A percentile compares a stretch with the other conserved stretches of the same genome.
These are phyloP conservation scores for Orchestia grillus DNA, from an alignment of 1,140 invertebrate species.

Conservation along the genomic window DNA sequence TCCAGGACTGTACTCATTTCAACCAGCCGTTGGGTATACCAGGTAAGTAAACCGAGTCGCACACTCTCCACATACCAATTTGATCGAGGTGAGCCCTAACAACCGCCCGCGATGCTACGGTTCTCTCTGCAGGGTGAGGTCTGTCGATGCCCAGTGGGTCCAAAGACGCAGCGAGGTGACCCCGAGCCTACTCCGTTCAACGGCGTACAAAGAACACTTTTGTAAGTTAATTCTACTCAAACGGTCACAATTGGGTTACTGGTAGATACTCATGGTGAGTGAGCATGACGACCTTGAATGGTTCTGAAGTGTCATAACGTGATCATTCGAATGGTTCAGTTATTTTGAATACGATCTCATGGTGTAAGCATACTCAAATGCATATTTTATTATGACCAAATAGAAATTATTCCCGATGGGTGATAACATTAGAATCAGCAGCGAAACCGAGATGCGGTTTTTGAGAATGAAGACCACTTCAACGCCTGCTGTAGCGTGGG, in stretches of 20 bases:
- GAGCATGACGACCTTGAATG: background rate
- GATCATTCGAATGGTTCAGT: background rate
- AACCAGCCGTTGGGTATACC: background rate
- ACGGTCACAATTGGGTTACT: background rate
- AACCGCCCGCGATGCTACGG: constrained; percentile 63
- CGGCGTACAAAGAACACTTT: constrained; percentile 46
- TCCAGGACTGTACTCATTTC: background rate
- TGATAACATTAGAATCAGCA: background rate
- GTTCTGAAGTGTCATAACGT: background rate
- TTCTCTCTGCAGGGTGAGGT: constrained; percentile 60
- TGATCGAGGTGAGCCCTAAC: constrained; percentile 64
- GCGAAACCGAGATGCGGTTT: no score
- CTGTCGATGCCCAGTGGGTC: constrained; percentile 94
- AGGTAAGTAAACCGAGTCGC: background rate
- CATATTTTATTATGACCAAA: no score
- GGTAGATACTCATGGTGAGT: background rate
- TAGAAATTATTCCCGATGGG: background rate
- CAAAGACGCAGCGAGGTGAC: constrained; percentile 97
- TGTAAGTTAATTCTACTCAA: background rate
- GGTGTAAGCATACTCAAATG: no score
- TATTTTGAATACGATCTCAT: no score
- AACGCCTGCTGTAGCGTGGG: background rate
- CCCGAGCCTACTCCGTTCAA: constrained; percentile 75
- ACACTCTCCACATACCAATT: constrained; percentile 61
- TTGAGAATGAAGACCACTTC: background rate